Evolutionary conservation across 2,888 invertebrate species (phyloP).

Genomic region (Spialia ferax): DNA sequence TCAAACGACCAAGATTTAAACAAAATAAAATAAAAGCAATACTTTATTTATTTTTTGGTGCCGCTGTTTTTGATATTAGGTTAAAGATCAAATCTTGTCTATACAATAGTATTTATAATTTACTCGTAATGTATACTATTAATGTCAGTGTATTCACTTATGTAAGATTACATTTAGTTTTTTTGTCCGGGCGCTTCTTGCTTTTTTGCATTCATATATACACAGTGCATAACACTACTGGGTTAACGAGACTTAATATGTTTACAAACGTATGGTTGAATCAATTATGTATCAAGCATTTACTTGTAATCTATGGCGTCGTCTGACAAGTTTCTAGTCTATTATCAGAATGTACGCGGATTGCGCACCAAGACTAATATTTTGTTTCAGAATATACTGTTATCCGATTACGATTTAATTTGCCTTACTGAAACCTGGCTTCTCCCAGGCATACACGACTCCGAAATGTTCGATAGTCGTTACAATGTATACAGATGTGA

Average conservation of each 20-base stretch:
- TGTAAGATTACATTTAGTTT: not conserved
- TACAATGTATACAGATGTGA: slow-evolving; percentile 24
- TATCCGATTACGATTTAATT: slow-evolving; percentile 8
- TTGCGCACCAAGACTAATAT: slow-evolving; percentile 18
- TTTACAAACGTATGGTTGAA: not conserved
- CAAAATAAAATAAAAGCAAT: slow-evolving; percentile 6
- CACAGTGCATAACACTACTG: not conserved
- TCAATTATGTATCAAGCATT: not conserved
- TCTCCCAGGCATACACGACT: slow-evolving; percentile 8
- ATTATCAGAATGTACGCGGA: slow-evolving; percentile 18
- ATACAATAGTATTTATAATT: not conserved
- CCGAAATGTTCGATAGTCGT: slow-evolving; percentile 7
- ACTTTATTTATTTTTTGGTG: not conserved
- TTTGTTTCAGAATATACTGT: not conserved
- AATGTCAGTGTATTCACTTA: not conserved
- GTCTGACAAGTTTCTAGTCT: not conserved
- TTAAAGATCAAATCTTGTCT: not conserved
- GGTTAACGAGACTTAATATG: not conserved
- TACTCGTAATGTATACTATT: not conserved
- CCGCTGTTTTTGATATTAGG: not conserved
- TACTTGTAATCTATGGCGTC: not conserved
- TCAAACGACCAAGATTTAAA: slow-evolving; percentile 12
- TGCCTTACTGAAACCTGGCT: slow-evolving; percentile 26
- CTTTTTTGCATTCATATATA: not conserved
- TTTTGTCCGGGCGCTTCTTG: not conserved